Evolutionary conservation across 2,113 vertebrate species (phyloP).

Genomic region (Anas platyrhynchos): DNA sequence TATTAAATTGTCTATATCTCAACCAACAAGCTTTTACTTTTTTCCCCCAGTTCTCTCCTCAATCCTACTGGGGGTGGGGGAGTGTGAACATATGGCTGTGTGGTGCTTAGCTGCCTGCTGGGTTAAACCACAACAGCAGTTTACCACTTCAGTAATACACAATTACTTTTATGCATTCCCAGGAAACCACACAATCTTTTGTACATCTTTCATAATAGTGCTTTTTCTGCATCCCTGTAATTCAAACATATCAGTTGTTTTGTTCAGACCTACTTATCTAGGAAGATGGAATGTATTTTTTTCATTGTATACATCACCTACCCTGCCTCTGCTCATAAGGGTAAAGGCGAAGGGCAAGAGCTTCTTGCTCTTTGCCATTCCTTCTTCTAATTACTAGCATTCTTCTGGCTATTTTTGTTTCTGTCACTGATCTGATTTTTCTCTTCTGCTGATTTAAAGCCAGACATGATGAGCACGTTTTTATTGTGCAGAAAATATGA

Average conservation of each 20-base stretch:
- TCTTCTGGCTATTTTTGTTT: not conserved
- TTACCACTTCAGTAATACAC: too few relatives aligned
- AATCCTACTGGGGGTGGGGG: too few relatives aligned
- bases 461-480: not conserved
- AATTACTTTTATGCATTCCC: too few relatives aligned
- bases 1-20: too few relatives aligned
- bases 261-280: not conserved
- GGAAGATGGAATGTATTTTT: not conserved
- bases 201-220: too few relatives aligned
- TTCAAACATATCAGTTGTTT: not conserved
- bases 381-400: not conserved
- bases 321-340: not conserved
- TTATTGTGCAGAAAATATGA: too few relatives aligned
- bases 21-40: too few relatives aligned
- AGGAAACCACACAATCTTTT: too few relatives aligned
- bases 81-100: too few relatives aligned
- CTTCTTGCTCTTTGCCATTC: not conserved
- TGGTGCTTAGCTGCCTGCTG: too few relatives aligned
- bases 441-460: not conserved
- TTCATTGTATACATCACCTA: not conserved
- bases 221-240: not conserved
- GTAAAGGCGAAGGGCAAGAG: not conserved
- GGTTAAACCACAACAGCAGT: too few relatives aligned
- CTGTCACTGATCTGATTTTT: not conserved
- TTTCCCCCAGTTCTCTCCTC: too few relatives aligned